Evolutionary conservation across 2,797 vertebrate genomes (phyloP), one percentile per base, ranked within the genome.

Genomic region (Rhinogobio ventralis): DNA sequence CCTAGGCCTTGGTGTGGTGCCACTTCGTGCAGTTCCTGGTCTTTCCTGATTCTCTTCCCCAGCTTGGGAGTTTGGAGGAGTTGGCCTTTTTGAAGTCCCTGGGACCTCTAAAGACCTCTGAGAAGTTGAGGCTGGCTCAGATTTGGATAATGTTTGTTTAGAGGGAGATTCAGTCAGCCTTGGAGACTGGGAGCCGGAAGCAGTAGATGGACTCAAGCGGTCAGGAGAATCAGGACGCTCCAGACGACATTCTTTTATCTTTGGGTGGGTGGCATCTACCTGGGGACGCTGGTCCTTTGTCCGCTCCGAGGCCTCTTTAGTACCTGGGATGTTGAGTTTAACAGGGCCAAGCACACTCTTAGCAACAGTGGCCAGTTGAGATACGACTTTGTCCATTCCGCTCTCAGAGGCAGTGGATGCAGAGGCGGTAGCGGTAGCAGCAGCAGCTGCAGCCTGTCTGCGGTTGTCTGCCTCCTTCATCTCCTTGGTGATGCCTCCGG

Each of bases 341-440:
- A 95, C 90, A 1, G 96, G 95, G n/a, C 95, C 95, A 51, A 96
- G 81, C 14, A 95, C 86, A 0, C 94, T 96, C 86, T 94, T 97
- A 14, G 95, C 94, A 2, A 95, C 93, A 0, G 93, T 93, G 19
- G 92, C 85, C 0, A 94, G 86, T 85, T 94, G 95, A 45, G 95
- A 93, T 66, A 93, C 89, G 0, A 93, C 89, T 84, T 90, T 92
- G 69, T 95, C 95, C 1, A 92, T 84, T 15, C 91, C 89, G 0
- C 88, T 75, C 8, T 94, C 94, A 1, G 91, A 45, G 0, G 80
- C 46, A 85, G 91, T 39, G 0, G 88, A 19, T 0, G 78, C 77
- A 57, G 91, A 85, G 73, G 86, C 11, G 0, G 81, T 71, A 1
- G 78, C 85, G n/a, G n/a, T n/a, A 0, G 88, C 79, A 66, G 85